Conservation (phyloP, 2,888 invertebrate genomes). For the Liodrosophila aerea region DNA sequence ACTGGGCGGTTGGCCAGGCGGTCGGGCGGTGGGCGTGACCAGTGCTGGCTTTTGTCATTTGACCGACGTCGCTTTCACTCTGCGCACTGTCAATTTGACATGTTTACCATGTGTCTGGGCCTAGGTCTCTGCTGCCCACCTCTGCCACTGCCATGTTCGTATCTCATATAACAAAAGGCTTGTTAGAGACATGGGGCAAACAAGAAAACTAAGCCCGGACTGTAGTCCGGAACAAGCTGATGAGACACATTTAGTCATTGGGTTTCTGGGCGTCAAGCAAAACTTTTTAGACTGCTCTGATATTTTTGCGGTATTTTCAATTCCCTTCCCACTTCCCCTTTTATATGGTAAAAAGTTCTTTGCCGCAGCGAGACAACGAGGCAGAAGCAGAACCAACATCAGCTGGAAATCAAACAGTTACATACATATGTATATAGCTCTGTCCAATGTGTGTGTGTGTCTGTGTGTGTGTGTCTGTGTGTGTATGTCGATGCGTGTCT, state of each 20-base stretch:
- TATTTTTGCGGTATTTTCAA: conserved; percentile 44
- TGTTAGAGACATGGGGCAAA: conserved; percentile 27
- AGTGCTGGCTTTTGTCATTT: conserved; percentile 60
- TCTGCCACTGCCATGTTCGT: conserved; percentile 8
- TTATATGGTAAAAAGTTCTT: conserved; percentile 18
- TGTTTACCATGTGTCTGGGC: conserved; percentile 78
- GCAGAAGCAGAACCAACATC: conserved; percentile 1
- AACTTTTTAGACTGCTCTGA: conserved; percentile 46
- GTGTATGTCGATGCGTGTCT: conserved; percentile 16
- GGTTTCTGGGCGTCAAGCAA: conserved; percentile 27
- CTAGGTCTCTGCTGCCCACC: conserved; percentile 20
- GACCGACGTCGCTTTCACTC: conserved; percentile 70
- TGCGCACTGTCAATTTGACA: conserved; percentile 73
- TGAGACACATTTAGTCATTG: conserved; percentile 36
- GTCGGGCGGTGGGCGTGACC: conserved; percentile 20
- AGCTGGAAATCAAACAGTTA: conserved; percentile 6
- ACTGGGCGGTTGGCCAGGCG: conserved; percentile 2
- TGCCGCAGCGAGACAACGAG: conserved; percentile 7
- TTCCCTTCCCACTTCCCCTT: neutral
- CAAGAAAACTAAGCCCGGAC: conserved; percentile 35
- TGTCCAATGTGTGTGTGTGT: no score
- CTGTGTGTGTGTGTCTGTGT: conserved; percentile 1
- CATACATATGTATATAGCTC: no score
- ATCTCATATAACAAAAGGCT: conserved; percentile 67
- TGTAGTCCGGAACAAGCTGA: conserved; percentile 18